Conservation (phyloP, 2,797 vertebrate species). For the Carapus acus region DNA sequence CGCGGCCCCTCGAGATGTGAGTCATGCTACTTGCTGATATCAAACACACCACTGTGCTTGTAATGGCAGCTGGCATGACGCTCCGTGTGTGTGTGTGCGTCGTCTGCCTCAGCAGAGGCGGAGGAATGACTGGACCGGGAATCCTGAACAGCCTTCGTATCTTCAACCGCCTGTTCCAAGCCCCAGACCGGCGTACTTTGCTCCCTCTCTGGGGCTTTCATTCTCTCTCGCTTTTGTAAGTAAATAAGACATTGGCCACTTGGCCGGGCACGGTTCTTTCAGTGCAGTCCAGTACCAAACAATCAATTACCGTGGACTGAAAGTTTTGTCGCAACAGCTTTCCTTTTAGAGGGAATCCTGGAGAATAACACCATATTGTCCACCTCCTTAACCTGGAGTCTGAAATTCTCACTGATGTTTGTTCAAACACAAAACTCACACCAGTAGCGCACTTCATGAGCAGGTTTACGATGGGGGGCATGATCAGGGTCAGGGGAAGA, state of each 20-base stretch:
- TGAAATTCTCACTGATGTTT: not conserved
- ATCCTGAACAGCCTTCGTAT: constrained; percentile 18
- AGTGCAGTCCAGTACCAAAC: too few species aligned
- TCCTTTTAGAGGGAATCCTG: too few species aligned
- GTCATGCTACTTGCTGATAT: constrained; percentile 14
- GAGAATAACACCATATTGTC: too few species aligned
- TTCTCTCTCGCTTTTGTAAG: too few species aligned
- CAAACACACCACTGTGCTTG: constrained; percentile 3
- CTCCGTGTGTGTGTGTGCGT: too few species aligned
- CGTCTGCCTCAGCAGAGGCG: constrained; percentile 4
- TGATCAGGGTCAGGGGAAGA: not conserved
- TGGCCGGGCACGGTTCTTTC: too few species aligned
- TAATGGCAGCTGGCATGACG: constrained; percentile 19
- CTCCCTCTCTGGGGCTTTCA: too few species aligned
- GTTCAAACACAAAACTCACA: not conserved
- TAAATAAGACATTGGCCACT: too few species aligned
- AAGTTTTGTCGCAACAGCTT: too few species aligned
- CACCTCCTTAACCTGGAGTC: not conserved
- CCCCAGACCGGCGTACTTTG: too few species aligned
- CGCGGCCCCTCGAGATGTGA: constrained; percentile 14
- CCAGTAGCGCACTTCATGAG: not conserved
- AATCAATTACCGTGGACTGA: too few species aligned
- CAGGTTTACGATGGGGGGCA: not conserved
- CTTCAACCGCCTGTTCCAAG: too few species aligned
- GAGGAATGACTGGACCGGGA: constrained; percentile 10